A percentile compares a stretch with the other conserved stretches of the same genome.
These are phyloP conservation scores for Glossophaga mutica DNA, from an alignment of 2,797 vertebrate species.

Conservation along the genomic window DNA sequence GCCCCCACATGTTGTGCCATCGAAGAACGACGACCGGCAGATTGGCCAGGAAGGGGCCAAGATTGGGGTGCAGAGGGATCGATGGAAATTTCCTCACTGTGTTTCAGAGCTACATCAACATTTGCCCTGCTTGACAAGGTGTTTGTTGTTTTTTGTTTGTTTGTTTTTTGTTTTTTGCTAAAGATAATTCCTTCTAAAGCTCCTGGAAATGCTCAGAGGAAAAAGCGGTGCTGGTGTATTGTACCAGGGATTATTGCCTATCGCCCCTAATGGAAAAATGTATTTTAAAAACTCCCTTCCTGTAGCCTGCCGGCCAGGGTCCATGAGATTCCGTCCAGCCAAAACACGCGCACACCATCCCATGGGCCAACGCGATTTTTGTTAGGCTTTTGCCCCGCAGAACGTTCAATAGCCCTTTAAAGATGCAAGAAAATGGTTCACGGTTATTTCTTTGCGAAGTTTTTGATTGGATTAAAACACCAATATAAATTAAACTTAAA, in stretches of 20 bases:
- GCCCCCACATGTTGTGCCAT: neutral
- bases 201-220: neutral
- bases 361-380: neutral
- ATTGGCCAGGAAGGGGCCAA: neutral
- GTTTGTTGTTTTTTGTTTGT: no score
- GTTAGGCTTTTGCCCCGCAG: neutral
- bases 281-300: neutral
- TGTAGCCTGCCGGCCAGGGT: neutral
- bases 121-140: neutral
- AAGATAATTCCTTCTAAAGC: neutral
- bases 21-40: neutral
- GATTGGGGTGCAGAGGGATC: neutral
- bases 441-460: slow-evolving; percentile 17
- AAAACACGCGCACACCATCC: neutral
- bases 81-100: neutral
- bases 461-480: slow-evolving; percentile 32
- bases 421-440: neutral
- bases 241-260: neutral
- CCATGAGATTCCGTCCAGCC: neutral
- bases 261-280: neutral
- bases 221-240: neutral
- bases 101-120: neutral
- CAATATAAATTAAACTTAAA: slow-evolving; percentile 33
- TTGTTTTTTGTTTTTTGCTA: slow-evolving; percentile 23
- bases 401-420: neutral